These are phyloP conservation scores for Oceanodroma tethys DNA, from an alignment of 2,113 vertebrate species.

Conservation along the genomic window DNA sequence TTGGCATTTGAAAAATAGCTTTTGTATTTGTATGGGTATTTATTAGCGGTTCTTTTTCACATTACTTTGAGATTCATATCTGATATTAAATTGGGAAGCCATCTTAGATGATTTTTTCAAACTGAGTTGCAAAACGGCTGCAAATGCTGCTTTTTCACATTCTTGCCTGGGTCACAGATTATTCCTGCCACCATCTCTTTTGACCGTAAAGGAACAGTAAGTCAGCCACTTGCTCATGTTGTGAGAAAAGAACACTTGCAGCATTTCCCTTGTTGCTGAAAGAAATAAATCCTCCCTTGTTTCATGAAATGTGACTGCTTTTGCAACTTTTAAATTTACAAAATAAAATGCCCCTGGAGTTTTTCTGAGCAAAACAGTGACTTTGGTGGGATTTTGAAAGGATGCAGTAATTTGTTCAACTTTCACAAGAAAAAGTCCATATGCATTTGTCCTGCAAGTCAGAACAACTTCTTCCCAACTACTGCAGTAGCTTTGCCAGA, in stretches of 20 bases:
- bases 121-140: not conserved
- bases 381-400: slow-evolving; percentile 4
- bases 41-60: not conserved
- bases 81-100: not conserved
- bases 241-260: not conserved
- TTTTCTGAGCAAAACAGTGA: not conserved
- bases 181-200: not conserved
- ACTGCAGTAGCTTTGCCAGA: not conserved
- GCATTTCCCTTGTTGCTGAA: not conserved
- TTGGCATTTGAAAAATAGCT: not conserved
- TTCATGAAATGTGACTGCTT: not conserved
- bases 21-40: not conserved
- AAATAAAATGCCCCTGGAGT: not conserved
- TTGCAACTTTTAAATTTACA: not conserved
- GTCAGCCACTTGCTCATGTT: not conserved
- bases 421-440: not conserved
- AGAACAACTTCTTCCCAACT: not conserved
- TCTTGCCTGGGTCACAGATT: not conserved
- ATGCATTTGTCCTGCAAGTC: not conserved
- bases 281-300: not conserved
- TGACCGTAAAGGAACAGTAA: not conserved
- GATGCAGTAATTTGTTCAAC: not conserved
- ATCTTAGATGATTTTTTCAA: not conserved
- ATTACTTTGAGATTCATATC: not conserved
- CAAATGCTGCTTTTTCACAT: not conserved